phyloP scores from a whole-genome alignment of 2,888 invertebrate genomes.

The Folsomia manolachei region DNA sequence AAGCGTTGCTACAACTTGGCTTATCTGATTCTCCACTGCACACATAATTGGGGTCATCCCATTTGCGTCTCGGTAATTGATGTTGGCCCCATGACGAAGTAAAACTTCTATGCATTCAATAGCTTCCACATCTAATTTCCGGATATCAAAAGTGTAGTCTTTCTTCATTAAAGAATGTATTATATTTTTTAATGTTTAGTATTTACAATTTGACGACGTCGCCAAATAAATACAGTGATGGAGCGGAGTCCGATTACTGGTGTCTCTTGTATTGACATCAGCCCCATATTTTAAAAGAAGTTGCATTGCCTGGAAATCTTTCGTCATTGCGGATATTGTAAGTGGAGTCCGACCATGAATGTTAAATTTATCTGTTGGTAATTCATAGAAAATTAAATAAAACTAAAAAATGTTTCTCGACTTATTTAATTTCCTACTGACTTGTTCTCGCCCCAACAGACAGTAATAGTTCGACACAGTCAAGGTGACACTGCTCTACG shows the following conservation, averaged over 20 bases:
- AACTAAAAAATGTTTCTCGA: background rate
- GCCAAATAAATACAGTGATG: background rate
- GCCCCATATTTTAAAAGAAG: constrained; percentile 67
- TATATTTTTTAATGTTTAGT: too few species aligned
- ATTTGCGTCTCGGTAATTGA: constrained; percentile 18
- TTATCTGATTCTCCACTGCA: constrained; percentile 4
- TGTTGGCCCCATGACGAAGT: constrained; percentile 2
- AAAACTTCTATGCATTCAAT: constrained; percentile 7
- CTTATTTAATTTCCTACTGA: background rate
- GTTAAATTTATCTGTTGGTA: background rate
- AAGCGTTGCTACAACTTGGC: background rate
- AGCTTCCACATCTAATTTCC: background rate
- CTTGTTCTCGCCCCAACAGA: constrained; percentile 66
- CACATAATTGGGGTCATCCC: constrained; percentile 9
- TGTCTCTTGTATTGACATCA: constrained; percentile 69
- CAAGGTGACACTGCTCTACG: constrained; percentile 69
- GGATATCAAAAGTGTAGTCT: background rate
- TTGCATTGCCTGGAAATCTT: constrained; percentile 74
- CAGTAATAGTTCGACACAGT: constrained; percentile 69
- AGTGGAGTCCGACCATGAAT: constrained; percentile 72
- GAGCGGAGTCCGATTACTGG: constrained; percentile 10
- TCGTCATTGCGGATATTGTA: constrained; percentile 78
- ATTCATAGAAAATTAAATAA: too few species aligned
- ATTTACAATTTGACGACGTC: background rate
- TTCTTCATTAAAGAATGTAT: too few species aligned